These are phyloP conservation scores for Chaetops frenatus DNA, from an alignment of 2,113 vertebrate species.

Conservation along the genomic window DNA sequence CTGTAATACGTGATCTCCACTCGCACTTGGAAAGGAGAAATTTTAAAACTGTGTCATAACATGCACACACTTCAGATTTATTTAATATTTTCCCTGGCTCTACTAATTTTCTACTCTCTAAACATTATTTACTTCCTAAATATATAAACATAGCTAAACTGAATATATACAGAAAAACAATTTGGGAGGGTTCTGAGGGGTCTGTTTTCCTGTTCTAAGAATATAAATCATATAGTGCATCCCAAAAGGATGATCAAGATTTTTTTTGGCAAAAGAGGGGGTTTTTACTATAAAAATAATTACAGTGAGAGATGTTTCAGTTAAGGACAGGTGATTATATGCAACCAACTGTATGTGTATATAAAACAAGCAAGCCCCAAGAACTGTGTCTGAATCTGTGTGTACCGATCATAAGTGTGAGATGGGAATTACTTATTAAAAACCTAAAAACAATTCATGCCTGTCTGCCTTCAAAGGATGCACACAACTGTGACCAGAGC, in stretches of 20 bases:
- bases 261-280: accelerated
- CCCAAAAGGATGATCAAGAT: neutral
- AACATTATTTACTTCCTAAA: neutral
- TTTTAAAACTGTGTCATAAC: neutral
- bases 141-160: neutral
- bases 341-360: neutral
- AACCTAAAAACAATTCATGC: neutral
- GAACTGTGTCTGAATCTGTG: neutral
- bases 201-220: neutral
- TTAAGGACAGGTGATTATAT: neutral
- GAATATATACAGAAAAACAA: neutral
- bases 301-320: neutral
- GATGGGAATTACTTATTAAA: neutral
- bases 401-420: neutral
- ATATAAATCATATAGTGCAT: neutral
- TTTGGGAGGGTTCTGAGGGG: neutral
- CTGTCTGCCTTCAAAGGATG: neutral
- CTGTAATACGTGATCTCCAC: neutral
- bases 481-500: neutral
- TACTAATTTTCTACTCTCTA: neutral
- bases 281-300: neutral
- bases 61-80: neutral
- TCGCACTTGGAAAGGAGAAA: neutral
- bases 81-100: neutral
- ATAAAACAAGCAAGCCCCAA: neutral